Base-by-base conservation (phyloP, 2,113 vertebrate species). In the Rutilus rutilus region DNA sequence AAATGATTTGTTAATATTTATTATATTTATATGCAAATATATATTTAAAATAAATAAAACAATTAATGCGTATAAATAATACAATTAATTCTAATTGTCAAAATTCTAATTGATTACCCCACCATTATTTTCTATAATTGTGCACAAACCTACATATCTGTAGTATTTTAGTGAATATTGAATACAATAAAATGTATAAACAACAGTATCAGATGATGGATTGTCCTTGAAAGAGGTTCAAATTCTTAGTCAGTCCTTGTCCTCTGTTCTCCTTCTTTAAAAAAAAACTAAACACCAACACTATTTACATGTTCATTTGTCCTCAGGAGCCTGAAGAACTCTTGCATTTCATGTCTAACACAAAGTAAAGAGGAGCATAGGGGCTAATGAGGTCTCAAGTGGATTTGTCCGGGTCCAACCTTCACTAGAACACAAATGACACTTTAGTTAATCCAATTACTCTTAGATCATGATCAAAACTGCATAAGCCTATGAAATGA, bases 401-500 rank as follows among this genome's bases (percentile, higher is more conserved):
- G 60, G 59, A 65, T 81, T 27, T 81, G 60, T 65, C 25, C 25
- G 39, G 78, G 60, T 27, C n/a, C 42, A 64, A 65, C 39, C 25
- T 81, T 81, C 78, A 81, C 25, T 45, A 7, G 36, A 15, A 81
- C 60, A 81, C 77, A n/a, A 54, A 59, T 71, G 65, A 74, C 65
- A 60, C 85, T 60, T 71, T 57, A 86, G 77, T 86, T 80, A 59
- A 86, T 86, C 52, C 52, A 71, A 62, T 86, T 86, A 74, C 42
- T 71, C 78, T 86, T 71, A 47, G 65, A 74, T 86, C 65, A 74
- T 21, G 50, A 80, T 86, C 64, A 60, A 71, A 73, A 65, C 59
- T 15, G 19, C 45, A 85, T 57, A 73, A 79, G 52, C 65, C 69
- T 39, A 36, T 67, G 36, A 30, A 73, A 67, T 80, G 64, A 45